Conservation (phyloP, 1,140 invertebrate species). For the Belonocnema kinseyi region DNA sequence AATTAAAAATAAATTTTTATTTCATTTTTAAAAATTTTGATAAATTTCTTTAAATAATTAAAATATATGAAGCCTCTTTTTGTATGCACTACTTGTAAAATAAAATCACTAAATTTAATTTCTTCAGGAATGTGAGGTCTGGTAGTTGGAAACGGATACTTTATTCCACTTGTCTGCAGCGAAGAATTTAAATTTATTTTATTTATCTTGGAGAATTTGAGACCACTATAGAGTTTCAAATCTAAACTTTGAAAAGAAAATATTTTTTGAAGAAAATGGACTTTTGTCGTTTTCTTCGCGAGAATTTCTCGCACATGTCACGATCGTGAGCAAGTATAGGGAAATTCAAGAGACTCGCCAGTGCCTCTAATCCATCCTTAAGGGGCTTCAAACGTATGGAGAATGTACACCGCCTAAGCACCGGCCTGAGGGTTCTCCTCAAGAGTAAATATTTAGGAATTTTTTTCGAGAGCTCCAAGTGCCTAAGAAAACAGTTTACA, state of each 20-base stretch:
- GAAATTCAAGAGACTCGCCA: conserved; percentile 49
- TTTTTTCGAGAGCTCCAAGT: conserved; percentile 65
- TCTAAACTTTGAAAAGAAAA: conserved; percentile 33
- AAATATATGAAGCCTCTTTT: no score
- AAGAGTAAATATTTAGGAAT: conserved; percentile 73
- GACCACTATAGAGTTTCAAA: conserved; percentile 4
- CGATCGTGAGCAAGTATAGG: conserved; percentile 36
- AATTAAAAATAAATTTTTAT: no score
- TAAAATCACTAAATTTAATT: no score
- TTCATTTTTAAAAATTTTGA: no score
- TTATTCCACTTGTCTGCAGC: background rate
- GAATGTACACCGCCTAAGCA: conserved; percentile 32
- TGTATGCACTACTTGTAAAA: no score
- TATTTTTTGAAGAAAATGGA: conserved; percentile 22
- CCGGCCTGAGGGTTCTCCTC: conserved; percentile 58
- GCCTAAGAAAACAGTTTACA: conserved; percentile 72
- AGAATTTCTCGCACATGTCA: conserved; percentile 40
- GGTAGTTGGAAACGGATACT: background rate
- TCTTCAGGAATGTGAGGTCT: no score
- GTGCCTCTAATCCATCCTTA: conserved; percentile 66
- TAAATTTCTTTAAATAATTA: no score
- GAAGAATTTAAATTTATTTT: no score
- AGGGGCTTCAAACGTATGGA: conserved; percentile 53
- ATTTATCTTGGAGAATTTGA: no score
- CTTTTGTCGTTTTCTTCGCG: conserved; percentile 32